phyloP scores from a whole-genome alignment of 2,113 vertebrate genomes.

The Misgurnus mizolepis region DNA sequence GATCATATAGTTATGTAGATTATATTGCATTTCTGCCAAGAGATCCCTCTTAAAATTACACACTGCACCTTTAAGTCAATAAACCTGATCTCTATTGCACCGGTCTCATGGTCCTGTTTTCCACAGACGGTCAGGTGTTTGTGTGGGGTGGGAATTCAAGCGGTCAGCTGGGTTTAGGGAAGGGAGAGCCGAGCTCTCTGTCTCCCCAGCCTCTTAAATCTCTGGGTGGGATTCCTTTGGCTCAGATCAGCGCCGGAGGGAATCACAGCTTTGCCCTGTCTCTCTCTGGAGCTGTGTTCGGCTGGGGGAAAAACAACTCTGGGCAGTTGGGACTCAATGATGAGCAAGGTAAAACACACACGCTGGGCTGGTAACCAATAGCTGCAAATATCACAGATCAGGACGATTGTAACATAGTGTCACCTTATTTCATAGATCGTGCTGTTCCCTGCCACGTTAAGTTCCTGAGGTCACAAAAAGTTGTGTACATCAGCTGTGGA shows the following conservation, averaged over 20 bases:
- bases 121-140: conserved; percentile 84
- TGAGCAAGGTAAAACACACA: conserved; percentile 71
- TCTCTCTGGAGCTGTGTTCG: conserved; percentile 86
- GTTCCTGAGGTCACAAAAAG: conserved; percentile 90
- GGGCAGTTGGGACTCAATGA: conserved; percentile 93
- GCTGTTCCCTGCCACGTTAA: conserved; percentile 96
- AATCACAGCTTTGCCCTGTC: conserved; percentile 85
- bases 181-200: conserved; percentile 52
- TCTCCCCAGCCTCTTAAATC: conserved; percentile 77
- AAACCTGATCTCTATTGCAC: background rate
- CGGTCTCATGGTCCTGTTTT: background rate
- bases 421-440: conserved; percentile 76
- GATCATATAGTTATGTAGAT: too few species aligned
- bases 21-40: too few species aligned
- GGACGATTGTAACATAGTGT: background rate
- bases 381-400: too few species aligned
- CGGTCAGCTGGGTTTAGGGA: conserved; percentile 86
- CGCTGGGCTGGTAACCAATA: background rate
- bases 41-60: too few species aligned
- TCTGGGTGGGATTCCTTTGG: conserved; percentile 81
- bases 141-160: conserved; percentile 84
- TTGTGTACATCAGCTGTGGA: conserved; percentile 96
- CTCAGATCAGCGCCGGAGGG: conserved; percentile 86
- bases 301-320: conserved; percentile 88
- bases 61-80: background rate